Evolutionary conservation across 1,140 invertebrate species (phyloP).

Genomic region (Ruditapes philippinarum): DNA sequence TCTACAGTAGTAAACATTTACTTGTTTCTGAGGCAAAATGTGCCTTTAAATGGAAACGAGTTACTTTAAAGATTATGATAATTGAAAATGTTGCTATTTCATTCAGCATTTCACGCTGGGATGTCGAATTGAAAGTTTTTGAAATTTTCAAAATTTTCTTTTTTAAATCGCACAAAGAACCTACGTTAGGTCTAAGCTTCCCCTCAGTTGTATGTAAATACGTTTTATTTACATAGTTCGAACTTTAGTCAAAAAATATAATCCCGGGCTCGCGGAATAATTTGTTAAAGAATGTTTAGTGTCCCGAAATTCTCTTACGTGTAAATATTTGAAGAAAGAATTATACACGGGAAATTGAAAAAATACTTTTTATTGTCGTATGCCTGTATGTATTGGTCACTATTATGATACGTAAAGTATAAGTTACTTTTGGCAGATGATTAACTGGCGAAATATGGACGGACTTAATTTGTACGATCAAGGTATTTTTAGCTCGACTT

Average conservation of each 20-base stretch:
- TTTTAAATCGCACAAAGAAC: neutral
- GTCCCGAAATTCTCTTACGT: slow-evolving; percentile 9
- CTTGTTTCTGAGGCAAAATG: no score
- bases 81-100: slow-evolving; percentile 28
- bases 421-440: no score
- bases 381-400: neutral
- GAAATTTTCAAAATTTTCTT: neutral
- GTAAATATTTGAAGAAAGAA: slow-evolving; percentile 53
- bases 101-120: neutral
- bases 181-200: neutral
- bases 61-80: neutral
- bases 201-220: slow-evolving; percentile 16
- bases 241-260: slow-evolving; percentile 32
- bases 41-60: no score
- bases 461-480: no score
- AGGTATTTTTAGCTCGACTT: no score
- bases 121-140: neutral
- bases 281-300: slow-evolving; percentile 46
- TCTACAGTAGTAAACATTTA: no score
- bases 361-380: neutral
- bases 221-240: slow-evolving; percentile 45
- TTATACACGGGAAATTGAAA: neutral
- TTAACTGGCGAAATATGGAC: no score
- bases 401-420: neutral
- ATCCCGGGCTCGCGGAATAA: neutral